Conservation (phyloP, 1,140 invertebrate genomes). For the Aphelenchoides avenae region DNA sequence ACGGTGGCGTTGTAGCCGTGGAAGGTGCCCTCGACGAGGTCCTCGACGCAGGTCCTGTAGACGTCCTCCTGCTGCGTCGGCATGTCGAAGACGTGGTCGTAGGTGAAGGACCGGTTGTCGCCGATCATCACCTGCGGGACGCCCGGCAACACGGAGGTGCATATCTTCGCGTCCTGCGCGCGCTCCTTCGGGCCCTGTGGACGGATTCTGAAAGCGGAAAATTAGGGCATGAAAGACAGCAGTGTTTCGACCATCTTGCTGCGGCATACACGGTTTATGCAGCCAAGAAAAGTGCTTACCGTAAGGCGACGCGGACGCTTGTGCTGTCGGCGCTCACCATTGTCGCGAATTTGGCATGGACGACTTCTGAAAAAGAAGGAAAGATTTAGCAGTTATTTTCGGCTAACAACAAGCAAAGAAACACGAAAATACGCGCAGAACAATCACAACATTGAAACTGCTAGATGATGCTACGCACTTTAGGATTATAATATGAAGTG, state of each 20-base stretch:
- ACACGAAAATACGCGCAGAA: too few species aligned
- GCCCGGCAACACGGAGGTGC: constrained; percentile 73
- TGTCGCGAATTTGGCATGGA: too few species aligned
- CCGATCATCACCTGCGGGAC: constrained; percentile 84
- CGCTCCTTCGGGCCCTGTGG: constrained; percentile 85
- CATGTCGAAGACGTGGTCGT: constrained; percentile 76
- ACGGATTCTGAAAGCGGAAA: constrained; percentile 71
- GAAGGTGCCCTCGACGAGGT: constrained; percentile 67
- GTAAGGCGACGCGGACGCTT: constrained; percentile 14
- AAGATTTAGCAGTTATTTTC: too few species aligned
- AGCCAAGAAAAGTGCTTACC: constrained; percentile 10
- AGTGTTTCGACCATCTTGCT: constrained; percentile 5
- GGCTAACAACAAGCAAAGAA: too few species aligned
- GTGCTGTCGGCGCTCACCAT: too few species aligned
- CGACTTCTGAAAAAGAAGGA: too few species aligned
- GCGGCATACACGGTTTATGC: constrained; percentile 3
- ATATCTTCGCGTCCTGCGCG: constrained; percentile 88
- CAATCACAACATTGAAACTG: too few species aligned
- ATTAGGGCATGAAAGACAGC: not conserved
- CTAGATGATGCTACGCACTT: too few species aligned
- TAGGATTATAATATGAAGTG: too few species aligned
- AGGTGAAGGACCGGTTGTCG: constrained; percentile 80
- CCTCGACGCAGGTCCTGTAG: constrained; percentile 72
- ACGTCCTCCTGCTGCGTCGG: constrained; percentile 70
- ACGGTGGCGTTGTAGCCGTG: constrained; percentile 65